phyloP scores from a whole-genome alignment of 1,140 invertebrate genomes.

The Aculops lycopersici region DNA sequence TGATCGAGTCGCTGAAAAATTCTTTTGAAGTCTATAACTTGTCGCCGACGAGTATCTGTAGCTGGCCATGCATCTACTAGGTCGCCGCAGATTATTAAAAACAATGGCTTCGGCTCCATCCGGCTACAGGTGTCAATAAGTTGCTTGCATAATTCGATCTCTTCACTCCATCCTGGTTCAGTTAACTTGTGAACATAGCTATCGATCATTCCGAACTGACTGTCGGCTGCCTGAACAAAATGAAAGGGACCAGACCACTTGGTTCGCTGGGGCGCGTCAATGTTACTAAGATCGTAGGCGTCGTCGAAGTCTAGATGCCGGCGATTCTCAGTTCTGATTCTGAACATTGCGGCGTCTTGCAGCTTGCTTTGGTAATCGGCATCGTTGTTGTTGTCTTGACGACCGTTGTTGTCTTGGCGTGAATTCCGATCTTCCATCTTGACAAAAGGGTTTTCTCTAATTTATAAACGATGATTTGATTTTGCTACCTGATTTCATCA shows the following conservation, averaged over 20 bases:
- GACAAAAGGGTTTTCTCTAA: no score
- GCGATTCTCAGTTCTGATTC: neutral
- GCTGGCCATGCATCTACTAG: slow-evolving; percentile 21
- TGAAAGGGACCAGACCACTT: slow-evolving; percentile 16
- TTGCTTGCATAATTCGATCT: slow-evolving; percentile 16
- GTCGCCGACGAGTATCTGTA: slow-evolving; percentile 6
- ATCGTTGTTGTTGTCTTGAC: no score
- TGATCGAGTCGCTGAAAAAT: slow-evolving; percentile 17
- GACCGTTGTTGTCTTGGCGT: no score
- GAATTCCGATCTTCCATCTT: no score
- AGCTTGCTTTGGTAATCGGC: no score
- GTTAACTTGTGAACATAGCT: slow-evolving; percentile 13
- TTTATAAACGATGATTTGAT: no score
- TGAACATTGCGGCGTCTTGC: no score
- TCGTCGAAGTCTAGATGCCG: neutral
- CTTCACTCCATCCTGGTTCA: slow-evolving; percentile 18
- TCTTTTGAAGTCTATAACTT: slow-evolving; percentile 16
- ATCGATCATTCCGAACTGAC: slow-evolving; percentile 22
- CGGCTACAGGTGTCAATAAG: slow-evolving; percentile 18
- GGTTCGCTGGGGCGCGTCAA: neutral
- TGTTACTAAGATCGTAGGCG: neutral
- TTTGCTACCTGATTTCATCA: no score
- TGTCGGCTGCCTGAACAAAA: slow-evolving; percentile 23
- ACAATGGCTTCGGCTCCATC: slow-evolving; percentile 18
- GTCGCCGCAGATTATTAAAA: slow-evolving; percentile 25